These are phyloP conservation scores for Scleropages formosus DNA, from an alignment of 2,797 vertebrate species.

Conservation along the genomic window DNA sequence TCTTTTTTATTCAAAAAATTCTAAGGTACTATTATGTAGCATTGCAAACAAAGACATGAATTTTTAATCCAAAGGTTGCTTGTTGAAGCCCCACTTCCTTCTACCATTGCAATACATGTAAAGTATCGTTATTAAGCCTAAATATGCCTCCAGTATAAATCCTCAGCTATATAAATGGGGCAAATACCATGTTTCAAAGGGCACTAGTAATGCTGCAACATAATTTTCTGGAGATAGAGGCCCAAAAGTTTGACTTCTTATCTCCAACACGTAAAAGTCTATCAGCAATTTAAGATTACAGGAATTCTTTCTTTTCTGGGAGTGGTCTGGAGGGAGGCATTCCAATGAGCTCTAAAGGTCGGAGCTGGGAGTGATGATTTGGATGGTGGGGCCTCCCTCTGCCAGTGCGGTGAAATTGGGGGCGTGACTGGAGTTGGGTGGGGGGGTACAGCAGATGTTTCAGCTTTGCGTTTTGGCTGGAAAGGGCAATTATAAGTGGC, in stretches of 20 bases:
- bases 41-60: no score
- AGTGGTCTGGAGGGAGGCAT: neutral
- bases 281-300: neutral
- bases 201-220: neutral
- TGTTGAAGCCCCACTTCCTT: no score
- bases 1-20: no score
- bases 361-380: constrained; percentile 28
- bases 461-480: constrained; percentile 72
- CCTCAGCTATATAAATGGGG: no score
- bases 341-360: neutral
- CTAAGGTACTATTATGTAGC: no score
- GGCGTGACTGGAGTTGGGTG: constrained; percentile 39
- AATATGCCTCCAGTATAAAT: no score
- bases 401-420: constrained; percentile 28
- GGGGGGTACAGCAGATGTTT: constrained; percentile 73
- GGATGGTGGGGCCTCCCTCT: neutral
- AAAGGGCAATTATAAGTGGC: constrained; percentile 71
- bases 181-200: no score
- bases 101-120: no score
- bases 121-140: no score
- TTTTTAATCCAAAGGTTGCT: no score
- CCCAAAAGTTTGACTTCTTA: no score
- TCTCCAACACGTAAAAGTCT: neutral
- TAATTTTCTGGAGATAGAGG: neutral
- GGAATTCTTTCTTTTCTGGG: neutral